phyloP scores from a whole-genome alignment of 2,797 vertebrate species.

The Dermochelys coriacea region DNA sequence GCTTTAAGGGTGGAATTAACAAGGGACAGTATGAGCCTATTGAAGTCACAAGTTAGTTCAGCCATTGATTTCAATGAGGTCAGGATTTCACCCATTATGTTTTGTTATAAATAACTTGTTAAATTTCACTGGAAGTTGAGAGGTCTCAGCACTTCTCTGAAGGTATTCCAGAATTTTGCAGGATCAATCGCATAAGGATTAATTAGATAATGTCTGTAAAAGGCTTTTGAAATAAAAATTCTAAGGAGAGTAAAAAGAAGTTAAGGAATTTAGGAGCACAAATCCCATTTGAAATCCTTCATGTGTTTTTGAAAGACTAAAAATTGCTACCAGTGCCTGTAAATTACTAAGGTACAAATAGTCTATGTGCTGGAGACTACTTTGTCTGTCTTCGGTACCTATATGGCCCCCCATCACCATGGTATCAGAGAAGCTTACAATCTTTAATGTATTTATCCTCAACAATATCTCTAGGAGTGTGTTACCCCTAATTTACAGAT shows the following conservation, averaged over 20 bases:
- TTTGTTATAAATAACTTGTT: not conserved
- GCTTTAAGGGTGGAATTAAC: not conserved
- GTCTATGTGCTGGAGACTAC: not conserved
- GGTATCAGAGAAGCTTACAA: accelerated
- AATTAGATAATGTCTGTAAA: not conserved
- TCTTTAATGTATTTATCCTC: not conserved
- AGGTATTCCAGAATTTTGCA: not conserved
- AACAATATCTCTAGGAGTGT: not conserved
- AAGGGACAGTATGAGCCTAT: not conserved
- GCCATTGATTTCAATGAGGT: accelerated
- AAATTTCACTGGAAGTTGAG: not conserved
- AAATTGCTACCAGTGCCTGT: not conserved
- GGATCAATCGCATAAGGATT: not conserved
- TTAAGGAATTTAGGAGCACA: not conserved
- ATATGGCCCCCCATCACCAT: not conserved
- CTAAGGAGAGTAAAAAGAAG: not conserved
- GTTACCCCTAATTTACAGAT: not conserved
- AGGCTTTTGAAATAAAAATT: not conserved
- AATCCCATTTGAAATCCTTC: not conserved
- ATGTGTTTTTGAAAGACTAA: not conserved
- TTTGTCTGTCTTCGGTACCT: not conserved
- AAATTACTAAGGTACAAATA: not conserved
- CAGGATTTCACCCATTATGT: not conserved
- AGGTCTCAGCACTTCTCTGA: not conserved
- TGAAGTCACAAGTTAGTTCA: not conserved